These are phyloP conservation scores for Liparis tanakae DNA, from an alignment of 2,797 vertebrate species.

Conservation along the genomic window DNA sequence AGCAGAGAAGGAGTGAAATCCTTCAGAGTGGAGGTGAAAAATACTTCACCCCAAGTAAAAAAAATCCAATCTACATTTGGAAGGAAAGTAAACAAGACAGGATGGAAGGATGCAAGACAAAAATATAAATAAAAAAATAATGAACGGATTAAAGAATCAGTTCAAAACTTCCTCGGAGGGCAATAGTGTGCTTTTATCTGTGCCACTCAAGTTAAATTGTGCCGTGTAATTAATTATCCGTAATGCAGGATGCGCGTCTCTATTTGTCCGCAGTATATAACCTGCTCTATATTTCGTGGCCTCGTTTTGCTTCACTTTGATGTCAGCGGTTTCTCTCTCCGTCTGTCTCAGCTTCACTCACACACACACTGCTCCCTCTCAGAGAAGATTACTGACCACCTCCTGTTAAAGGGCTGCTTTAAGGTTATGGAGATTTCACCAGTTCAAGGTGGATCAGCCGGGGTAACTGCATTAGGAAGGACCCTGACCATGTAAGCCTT, in stretches of 20 bases:
- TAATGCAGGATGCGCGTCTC: constrained; percentile 5
- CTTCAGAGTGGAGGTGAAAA: neutral
- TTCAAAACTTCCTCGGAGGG: neutral
- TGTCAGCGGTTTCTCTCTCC: constrained; percentile 51
- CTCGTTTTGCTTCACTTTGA: constrained; percentile 57
- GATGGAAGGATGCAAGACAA: neutral
- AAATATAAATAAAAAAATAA: neutral
- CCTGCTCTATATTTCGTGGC: constrained; percentile 46
- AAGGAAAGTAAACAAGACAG: neutral
- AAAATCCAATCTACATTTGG: neutral
- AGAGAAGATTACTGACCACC: constrained; percentile 42
- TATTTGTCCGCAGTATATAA: constrained; percentile 21
- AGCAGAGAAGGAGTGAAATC: constrained; percentile 21
- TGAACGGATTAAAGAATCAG: neutral
- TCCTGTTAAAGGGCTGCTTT: constrained; percentile 24
- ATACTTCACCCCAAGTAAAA: neutral
- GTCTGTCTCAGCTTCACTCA: constrained; percentile 44
- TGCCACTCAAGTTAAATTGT: neutral
- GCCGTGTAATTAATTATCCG: constrained; percentile 21
- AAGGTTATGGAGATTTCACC: constrained; percentile 35
- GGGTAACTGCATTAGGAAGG: constrained; percentile 43
- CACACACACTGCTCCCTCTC: constrained; percentile 13
- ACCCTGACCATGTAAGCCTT: constrained; percentile 58
- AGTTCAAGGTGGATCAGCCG: constrained; percentile 40
- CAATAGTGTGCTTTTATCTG: neutral